These are phyloP conservation scores for Pangasius mekongensis DNA, from an alignment of 2,797 vertebrate genomes.

Conservation along the genomic window DNA sequence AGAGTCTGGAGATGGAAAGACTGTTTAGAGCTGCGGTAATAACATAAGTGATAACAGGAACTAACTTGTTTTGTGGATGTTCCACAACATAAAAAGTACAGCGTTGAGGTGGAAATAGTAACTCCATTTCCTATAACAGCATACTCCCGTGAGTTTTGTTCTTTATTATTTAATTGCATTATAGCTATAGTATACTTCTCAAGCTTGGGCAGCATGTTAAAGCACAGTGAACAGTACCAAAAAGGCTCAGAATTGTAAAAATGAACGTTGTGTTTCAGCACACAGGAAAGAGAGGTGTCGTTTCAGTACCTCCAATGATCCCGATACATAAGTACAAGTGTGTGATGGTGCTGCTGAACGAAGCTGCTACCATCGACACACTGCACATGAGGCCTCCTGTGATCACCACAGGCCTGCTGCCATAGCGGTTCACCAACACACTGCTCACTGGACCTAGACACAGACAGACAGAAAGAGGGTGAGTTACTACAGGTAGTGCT, in stretches of 20 bases:
- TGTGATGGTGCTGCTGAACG: slow-evolving; percentile 80
- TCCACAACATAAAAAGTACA: neutral
- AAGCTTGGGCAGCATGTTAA: neutral
- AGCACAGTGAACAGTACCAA: neutral
- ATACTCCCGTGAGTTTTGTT: neutral
- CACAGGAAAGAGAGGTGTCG: neutral
- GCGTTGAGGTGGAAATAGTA: neutral
- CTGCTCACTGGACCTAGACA: slow-evolving; percentile 81
- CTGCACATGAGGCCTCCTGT: slow-evolving; percentile 79
- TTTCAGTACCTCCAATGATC: slow-evolving; percentile 79
- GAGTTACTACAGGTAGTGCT: neutral
- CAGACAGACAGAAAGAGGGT: slow-evolving; percentile 8
- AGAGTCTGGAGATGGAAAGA: neutral
- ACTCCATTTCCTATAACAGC: neutral
- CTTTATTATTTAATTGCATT: neutral
- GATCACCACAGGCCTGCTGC: slow-evolving; percentile 83
- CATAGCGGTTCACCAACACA: slow-evolving; percentile 77
- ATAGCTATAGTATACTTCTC: neutral
- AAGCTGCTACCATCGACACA: slow-evolving; percentile 76
- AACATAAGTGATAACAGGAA: neutral
- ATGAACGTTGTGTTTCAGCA: neutral
- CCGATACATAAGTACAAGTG: slow-evolving; percentile 82
- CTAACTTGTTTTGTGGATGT: neutral
- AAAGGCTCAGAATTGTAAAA: neutral
- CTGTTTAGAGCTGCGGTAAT: neutral